Percentiles rank a stretch among this genome's conserved stretches.
phyloP scores from a whole-genome alignment of 2,797 vertebrate species.

The Dermochelys coriacea region DNA sequence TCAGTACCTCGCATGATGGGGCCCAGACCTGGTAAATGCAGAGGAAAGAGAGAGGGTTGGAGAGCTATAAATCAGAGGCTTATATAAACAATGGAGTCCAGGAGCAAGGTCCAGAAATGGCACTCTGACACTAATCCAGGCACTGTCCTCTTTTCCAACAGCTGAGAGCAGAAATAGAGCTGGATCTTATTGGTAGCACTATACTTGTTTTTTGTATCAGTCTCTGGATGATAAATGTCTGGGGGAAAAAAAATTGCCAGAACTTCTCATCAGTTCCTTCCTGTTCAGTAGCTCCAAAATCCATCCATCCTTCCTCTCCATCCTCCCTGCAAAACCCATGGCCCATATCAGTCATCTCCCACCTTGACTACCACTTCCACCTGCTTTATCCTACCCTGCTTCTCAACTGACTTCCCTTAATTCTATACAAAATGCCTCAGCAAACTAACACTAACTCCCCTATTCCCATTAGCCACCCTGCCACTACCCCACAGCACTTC shows the following conservation, averaged over 20 bases:
- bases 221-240: not conserved
- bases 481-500: too few relatives aligned
- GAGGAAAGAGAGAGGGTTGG: not conserved
- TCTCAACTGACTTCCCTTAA: not conserved
- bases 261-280: not conserved
- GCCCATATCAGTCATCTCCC: not conserved
- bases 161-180: constrained; percentile 44
- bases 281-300: not conserved
- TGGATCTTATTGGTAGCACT: not conserved
- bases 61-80: not conserved
- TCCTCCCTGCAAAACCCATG: not conserved
- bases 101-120: not conserved
- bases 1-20: not conserved
- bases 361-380: not conserved
- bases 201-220: not conserved
- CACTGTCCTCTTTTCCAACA: constrained; percentile 40
- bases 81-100: not conserved
- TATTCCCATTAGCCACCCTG: not conserved
- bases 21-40: not conserved
- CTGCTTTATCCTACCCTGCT: not conserved
- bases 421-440: not conserved
- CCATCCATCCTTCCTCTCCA: not conserved
- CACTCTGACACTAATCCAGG: constrained; percentile 33
- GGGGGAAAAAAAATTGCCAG: too few relatives aligned
- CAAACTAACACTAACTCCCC: not conserved